Percentiles rank a stretch among this genome's conserved stretches.
phyloP scores from a whole-genome alignment of 1,140 invertebrate species.

The Cryptotermes secundus region DNA sequence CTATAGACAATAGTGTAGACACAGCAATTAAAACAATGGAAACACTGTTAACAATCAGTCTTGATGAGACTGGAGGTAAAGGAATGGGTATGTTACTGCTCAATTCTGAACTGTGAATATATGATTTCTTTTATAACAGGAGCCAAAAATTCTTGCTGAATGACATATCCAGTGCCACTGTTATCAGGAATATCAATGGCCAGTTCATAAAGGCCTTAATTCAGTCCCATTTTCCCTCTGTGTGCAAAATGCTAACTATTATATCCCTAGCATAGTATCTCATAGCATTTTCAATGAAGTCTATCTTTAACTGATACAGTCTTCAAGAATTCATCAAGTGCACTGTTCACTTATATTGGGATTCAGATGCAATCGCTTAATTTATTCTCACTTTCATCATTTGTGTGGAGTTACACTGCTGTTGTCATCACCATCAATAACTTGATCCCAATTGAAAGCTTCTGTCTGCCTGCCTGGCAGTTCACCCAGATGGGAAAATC shows the following conservation, averaged over 20 bases:
- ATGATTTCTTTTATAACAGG: not conserved
- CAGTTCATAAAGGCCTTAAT: not conserved
- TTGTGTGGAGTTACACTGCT: not conserved
- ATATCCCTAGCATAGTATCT: not conserved
- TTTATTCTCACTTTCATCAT: slow-evolving; percentile 4
- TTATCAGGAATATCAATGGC: not conserved
- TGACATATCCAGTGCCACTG: not conserved
- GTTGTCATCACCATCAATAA: slow-evolving; percentile 64
- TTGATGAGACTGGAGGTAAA: not conserved
- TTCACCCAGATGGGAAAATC: slow-evolving; percentile 76
- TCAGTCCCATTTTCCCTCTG: not conserved
- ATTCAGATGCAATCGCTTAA: not conserved
- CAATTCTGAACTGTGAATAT: not conserved
- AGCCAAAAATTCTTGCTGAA: not conserved
- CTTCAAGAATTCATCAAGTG: not conserved
- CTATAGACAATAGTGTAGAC: not conserved
- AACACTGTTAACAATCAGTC: not conserved
- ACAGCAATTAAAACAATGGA: not conserved
- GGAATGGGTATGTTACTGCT: not conserved
- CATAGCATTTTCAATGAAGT: not conserved
- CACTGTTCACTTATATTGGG: not conserved
- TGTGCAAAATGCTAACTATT: not conserved
- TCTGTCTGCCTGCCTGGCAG: slow-evolving; percentile 66
- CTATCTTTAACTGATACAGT: not conserved
- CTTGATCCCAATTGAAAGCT: slow-evolving; percentile 84